Percentiles rank a stretch among this genome's conserved stretches.
Evolutionary conservation across 2,113 vertebrate species (phyloP).

Genomic region (Lonchura striata): DNA sequence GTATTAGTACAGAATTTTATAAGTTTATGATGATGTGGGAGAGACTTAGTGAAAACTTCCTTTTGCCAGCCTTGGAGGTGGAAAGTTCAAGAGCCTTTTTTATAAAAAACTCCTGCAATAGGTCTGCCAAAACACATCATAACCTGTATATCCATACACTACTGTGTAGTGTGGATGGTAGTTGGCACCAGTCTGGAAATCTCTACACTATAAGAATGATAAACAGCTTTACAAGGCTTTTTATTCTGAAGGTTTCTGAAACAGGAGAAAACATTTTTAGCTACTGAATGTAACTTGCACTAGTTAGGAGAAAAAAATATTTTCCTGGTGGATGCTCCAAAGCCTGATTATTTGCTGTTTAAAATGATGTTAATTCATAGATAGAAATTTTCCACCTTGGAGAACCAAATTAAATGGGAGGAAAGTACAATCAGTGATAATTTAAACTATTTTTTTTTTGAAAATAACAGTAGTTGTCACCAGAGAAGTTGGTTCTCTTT

Average conservation of each 20-base stretch:
- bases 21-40: background rate
- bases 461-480: background rate
- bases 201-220: background rate
- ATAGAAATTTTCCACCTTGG: background rate
- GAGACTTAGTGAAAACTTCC: background rate
- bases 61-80: background rate
- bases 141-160: background rate
- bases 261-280: background rate
- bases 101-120: background rate
- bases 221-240: background rate
- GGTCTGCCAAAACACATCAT: background rate
- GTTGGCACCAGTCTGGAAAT: background rate
- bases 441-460: background rate
- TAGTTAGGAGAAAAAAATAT: background rate
- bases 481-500: background rate
- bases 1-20: background rate
- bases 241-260: background rate
- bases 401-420: background rate
- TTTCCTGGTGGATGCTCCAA: background rate
- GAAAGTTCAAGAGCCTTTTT: background rate
- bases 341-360: background rate
- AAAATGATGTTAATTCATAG: background rate
- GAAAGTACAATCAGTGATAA: background rate
- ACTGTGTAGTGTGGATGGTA: too few relatives aligned
- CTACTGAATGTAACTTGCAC: background rate